phyloP scores from a whole-genome alignment of 2,888 invertebrate genomes.

The Tiphia femorata region DNA sequence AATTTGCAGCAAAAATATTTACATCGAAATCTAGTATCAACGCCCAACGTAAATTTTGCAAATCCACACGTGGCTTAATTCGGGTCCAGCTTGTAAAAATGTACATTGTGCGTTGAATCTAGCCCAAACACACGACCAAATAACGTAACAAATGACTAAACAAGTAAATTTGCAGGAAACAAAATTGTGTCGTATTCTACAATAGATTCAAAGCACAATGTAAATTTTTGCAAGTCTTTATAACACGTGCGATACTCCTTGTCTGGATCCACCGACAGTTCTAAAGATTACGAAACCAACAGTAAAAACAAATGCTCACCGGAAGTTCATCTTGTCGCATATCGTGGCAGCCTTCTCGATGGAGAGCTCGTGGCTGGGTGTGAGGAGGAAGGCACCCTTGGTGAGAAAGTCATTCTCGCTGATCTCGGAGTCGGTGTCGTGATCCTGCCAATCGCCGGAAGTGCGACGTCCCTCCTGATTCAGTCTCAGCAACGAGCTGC shows the following conservation, averaged over 20 bases:
- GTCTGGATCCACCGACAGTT: too few species aligned
- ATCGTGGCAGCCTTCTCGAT: constrained; percentile 88
- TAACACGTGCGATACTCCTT: too few species aligned
- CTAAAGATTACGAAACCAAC: too few species aligned
- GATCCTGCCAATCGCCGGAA: constrained; percentile 69
- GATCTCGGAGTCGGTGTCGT: constrained; percentile 85
- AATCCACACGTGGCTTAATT: too few species aligned
- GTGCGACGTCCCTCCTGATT: constrained; percentile 69
- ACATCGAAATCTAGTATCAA: too few species aligned
- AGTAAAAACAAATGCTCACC: constrained; percentile 45
- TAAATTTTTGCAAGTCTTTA: too few species aligned
- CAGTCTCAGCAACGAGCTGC: constrained; percentile 56
- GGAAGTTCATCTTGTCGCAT: constrained; percentile 89
- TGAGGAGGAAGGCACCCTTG: constrained; percentile 85
- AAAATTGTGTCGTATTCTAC: too few species aligned
- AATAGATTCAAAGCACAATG: too few species aligned
- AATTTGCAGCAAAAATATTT: too few species aligned
- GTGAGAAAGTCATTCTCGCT: constrained; percentile 84
- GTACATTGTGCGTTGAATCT: too few species aligned
- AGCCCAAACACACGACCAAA: not conserved
- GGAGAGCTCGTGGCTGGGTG: constrained; percentile 87
- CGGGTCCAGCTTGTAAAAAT: too few species aligned
- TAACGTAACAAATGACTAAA: not conserved
- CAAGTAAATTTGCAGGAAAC: not conserved
- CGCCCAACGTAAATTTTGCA: too few species aligned